These are phyloP conservation scores for Cephus nigrinus DNA, from an alignment of 2,888 invertebrate genomes.

Conservation along the genomic window DNA sequence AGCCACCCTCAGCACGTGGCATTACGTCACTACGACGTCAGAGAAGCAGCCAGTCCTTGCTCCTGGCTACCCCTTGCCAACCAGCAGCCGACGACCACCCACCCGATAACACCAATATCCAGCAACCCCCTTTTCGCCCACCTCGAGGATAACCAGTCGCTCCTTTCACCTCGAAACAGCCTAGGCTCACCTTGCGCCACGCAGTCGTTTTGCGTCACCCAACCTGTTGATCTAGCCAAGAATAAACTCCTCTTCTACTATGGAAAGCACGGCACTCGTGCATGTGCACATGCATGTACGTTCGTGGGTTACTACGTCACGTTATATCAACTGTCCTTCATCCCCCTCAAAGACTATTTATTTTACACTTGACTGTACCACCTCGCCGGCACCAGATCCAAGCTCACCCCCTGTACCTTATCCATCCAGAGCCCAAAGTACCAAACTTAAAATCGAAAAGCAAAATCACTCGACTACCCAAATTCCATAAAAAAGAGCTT, in stretches of 20 bases:
- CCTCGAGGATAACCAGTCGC: constrained; percentile 8
- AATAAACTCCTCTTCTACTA: constrained; percentile 43
- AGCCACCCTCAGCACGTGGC: constrained; percentile 30
- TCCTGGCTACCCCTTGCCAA: background rate
- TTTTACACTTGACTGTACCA: too few species aligned
- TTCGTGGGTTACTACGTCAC: background rate
- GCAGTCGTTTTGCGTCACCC: constrained; percentile 38
- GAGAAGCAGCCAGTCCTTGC: constrained; percentile 26
- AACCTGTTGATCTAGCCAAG: constrained; percentile 58
- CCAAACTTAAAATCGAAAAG: too few species aligned
- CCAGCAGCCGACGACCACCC: background rate
- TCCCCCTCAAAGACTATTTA: background rate
- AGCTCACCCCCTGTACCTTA: too few species aligned
- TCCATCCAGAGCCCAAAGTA: too few species aligned
- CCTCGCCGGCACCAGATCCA: too few species aligned
- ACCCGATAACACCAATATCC: background rate
- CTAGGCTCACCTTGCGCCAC: constrained; percentile 3
- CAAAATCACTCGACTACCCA: too few species aligned
- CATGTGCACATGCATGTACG: too few species aligned
- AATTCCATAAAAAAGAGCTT: background rate
- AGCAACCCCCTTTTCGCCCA: constrained; percentile 16
- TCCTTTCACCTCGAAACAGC: background rate
- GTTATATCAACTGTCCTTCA: background rate
- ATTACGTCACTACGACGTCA: constrained; percentile 50
- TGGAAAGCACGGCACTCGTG: constrained; percentile 41